phyloP scores from a whole-genome alignment of 1,140 invertebrate species.

The Drosophila grimshawi region DNA sequence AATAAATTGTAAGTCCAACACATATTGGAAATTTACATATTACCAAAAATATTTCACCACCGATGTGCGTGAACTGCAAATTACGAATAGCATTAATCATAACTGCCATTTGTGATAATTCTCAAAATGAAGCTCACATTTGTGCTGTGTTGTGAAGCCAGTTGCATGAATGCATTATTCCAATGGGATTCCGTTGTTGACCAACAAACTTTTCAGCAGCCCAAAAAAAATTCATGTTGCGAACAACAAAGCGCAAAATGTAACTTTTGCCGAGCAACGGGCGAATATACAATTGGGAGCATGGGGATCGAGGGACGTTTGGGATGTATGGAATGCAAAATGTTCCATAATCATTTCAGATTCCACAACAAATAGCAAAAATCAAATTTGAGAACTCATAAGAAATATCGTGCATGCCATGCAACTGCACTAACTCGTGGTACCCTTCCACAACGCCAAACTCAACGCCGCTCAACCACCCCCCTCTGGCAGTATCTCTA shows the following conservation, averaged over 20 bases:
- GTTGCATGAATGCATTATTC: conserved; percentile 56
- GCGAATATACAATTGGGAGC: not conserved
- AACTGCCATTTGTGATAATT: conserved; percentile 12
- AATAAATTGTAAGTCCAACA: not conserved
- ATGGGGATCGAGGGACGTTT: not conserved
- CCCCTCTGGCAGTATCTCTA: conserved; percentile 15
- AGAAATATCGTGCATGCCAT: conserved; percentile 69
- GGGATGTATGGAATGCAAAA: not conserved
- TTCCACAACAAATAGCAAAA: conserved; percentile 79
- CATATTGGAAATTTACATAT: not conserved
- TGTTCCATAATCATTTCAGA: conserved; percentile 74
- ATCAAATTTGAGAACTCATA: conserved; percentile 79
- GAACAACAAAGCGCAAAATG: conserved; percentile 76
- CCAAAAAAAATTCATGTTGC: conserved; percentile 58
- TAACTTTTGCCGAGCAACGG: conserved; percentile 46
- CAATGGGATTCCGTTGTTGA: conserved; percentile 17
- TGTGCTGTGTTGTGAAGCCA: conserved; percentile 15
- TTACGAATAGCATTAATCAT: conserved; percentile 22
- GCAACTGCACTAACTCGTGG: conserved; percentile 43
- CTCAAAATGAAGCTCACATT: conserved; percentile 13
- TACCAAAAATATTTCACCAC: conserved; percentile 20
- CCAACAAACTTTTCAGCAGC: conserved; percentile 51
- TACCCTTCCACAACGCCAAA: not conserved
- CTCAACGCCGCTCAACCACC: not conserved
- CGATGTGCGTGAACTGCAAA: conserved; percentile 38